Evolutionary conservation across 2,888 invertebrate genomes (phyloP).

Genomic region (Drosophila lacicola): DNA sequence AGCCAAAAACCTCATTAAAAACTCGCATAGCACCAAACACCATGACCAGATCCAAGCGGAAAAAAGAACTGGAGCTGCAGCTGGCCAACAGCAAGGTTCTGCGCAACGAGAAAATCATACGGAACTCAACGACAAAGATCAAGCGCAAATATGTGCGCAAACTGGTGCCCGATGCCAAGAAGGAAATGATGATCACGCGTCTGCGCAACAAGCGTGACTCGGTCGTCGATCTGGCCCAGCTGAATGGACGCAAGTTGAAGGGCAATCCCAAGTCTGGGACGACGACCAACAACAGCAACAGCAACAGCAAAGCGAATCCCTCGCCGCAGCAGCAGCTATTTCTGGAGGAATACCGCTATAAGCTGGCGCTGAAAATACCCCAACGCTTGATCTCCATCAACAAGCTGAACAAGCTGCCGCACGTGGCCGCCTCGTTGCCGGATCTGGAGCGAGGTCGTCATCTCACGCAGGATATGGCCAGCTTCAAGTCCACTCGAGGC

Average conservation of each 20-base stretch:
- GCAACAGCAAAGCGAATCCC: constrained; percentile 26
- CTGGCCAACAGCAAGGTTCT: constrained; percentile 84
- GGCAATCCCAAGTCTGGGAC: constrained; percentile 11
- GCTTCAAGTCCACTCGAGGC: constrained; percentile 60
- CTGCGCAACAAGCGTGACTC: constrained; percentile 67
- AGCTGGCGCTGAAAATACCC: constrained; percentile 93
- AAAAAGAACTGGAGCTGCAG: constrained; percentile 83
- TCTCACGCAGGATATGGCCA: constrained; percentile 50
- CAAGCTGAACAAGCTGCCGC: constrained; percentile 87
- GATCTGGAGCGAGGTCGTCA: constrained; percentile 88
- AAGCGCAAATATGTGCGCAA: constrained; percentile 82
- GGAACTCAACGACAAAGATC: constrained; percentile 81
- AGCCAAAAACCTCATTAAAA: constrained; percentile 16
- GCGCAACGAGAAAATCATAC: constrained; percentile 83
- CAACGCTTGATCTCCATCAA: constrained; percentile 92
- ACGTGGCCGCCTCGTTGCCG: constrained; percentile 90
- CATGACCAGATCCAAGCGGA: constrained; percentile 85
- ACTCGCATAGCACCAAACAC: constrained; percentile 78
- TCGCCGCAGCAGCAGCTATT: constrained; percentile 70
- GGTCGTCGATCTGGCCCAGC: constrained; percentile 47
- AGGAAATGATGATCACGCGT: constrained; percentile 73
- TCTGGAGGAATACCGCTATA: constrained; percentile 92
- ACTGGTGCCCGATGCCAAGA: constrained; percentile 63
- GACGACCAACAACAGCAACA: constrained; percentile 86
- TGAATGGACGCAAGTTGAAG: constrained; percentile 76